phyloP scores from a whole-genome alignment of 2,888 invertebrate species.

The Lepidocyrtoides sp. region DNA sequence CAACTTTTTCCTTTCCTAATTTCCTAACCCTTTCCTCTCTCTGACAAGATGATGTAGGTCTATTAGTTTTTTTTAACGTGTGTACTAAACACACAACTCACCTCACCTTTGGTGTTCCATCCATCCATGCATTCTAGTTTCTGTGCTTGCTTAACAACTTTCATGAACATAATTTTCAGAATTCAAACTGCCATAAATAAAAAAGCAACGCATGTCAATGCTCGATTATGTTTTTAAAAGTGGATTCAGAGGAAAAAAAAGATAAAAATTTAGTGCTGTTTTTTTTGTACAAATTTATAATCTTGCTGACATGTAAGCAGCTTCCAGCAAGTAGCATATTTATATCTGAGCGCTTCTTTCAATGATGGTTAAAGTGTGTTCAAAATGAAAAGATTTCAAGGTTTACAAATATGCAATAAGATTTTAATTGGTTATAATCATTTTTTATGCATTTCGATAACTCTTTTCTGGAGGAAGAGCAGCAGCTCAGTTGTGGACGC shows the following conservation, averaged over 20 bases:
- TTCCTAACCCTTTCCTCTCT: background rate
- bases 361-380: too few species aligned
- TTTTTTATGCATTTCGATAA: background rate
- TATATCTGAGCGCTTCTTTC: too few species aligned
- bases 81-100: conserved; percentile 34
- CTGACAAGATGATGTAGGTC: conserved; percentile 72
- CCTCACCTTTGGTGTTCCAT: conserved; percentile 69
- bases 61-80: conserved; percentile 57
- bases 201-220: conserved; percentile 67
- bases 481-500: too few species aligned
- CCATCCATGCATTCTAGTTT: background rate
- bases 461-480: too few species aligned
- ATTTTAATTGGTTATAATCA: background rate
- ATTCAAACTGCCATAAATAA: conserved; percentile 65
- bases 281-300: conserved; percentile 41
- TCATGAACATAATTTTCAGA: conserved; percentile 57
- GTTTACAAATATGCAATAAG: background rate
- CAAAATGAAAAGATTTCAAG: background rate
- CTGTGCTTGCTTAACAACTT: conserved; percentile 3
- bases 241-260: background rate
- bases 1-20: conserved; percentile 49
- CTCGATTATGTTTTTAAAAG: conserved; percentile 36
- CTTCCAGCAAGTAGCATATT: conserved; percentile 12
- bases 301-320: conserved; percentile 37
- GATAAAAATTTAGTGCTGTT: background rate